Evolutionary conservation across 2,888 invertebrate genomes (phyloP).

Genomic region (Lasioglossum leucozonium): DNA sequence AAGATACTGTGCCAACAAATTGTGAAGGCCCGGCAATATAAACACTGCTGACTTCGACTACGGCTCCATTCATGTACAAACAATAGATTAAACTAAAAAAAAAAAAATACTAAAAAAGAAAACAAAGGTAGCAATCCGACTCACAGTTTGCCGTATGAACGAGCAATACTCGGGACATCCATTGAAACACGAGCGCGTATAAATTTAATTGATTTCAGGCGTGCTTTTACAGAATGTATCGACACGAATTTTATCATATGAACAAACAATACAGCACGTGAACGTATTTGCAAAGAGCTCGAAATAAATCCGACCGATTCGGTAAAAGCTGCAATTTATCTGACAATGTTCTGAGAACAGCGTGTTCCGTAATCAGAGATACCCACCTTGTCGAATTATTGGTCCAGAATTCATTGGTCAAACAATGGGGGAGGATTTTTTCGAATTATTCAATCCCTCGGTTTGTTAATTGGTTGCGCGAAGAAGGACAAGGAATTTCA

Average conservation of each 20-base stretch:
- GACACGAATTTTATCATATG: slow-evolving; percentile 12
- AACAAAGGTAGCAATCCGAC: background rate
- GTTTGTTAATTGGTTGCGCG: slow-evolving; percentile 21
- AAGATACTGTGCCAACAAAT: background rate
- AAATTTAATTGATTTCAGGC: slow-evolving; percentile 13
- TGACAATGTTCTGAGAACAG: background rate
- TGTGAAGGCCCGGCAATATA: background rate
- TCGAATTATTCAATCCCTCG: background rate
- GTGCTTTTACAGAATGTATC: background rate
- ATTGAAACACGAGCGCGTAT: slow-evolving; percentile 2
- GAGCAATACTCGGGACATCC: background rate
- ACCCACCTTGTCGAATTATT: background rate
- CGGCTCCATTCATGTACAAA: background rate
- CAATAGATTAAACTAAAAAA: background rate
- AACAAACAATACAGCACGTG: background rate
- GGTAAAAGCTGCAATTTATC: background rate
- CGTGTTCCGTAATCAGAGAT: background rate
- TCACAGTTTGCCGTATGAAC: slow-evolving; percentile 7
- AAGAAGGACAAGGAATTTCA: slow-evolving; percentile 40
- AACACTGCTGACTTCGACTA: background rate
- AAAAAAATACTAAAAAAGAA: background rate
- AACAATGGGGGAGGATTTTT: background rate
- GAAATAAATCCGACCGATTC: background rate
- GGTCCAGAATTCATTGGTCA: background rate
- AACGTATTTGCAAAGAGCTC: background rate